These are phyloP conservation scores for Ceuthmochares aereus DNA, from an alignment of 2,113 vertebrate species.

Conservation along the genomic window DNA sequence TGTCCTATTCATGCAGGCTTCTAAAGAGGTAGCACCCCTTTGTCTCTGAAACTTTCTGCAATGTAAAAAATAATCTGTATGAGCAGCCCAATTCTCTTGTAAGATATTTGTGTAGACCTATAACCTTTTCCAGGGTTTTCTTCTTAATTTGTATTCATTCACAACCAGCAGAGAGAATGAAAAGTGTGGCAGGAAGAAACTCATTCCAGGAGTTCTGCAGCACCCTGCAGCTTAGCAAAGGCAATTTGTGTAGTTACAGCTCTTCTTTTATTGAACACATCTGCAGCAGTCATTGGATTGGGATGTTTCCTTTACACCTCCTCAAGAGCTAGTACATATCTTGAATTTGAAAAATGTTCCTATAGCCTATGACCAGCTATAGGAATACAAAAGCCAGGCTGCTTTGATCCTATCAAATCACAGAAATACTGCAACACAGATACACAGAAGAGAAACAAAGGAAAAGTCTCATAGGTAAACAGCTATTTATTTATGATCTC, in stretches of 20 bases:
- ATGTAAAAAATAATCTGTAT: neutral
- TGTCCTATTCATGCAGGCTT: neutral
- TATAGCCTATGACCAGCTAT: constrained; percentile 27
- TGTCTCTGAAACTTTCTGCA: neutral
- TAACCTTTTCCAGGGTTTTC: constrained; percentile 14
- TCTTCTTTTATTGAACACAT: constrained; percentile 59
- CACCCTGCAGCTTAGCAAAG: constrained; percentile 49
- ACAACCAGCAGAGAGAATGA: constrained; percentile 39
- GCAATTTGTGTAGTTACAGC: constrained; percentile 59
- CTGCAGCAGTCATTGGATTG: constrained; percentile 23
- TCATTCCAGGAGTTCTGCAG: constrained; percentile 48
- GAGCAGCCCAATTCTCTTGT: neutral
- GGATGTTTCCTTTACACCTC: constrained; percentile 46
- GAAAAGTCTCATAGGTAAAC: constrained; percentile 15
- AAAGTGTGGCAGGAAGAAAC: constrained; percentile 48
- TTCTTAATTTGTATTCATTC: constrained; percentile 64
- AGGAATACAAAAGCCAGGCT: constrained; percentile 31
- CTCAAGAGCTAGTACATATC: constrained; percentile 32
- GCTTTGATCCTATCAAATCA: constrained; percentile 18
- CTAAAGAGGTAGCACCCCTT: neutral
- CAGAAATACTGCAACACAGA: neutral
- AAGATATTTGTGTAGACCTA: constrained; percentile 19
- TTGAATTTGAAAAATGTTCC: constrained; percentile 48
- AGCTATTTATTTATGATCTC: constrained; percentile 73
- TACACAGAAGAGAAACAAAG: neutral